Evolutionary conservation across 23 tunicate species (phyloP).

Genomic region (Diplosoma virens): DNA sequence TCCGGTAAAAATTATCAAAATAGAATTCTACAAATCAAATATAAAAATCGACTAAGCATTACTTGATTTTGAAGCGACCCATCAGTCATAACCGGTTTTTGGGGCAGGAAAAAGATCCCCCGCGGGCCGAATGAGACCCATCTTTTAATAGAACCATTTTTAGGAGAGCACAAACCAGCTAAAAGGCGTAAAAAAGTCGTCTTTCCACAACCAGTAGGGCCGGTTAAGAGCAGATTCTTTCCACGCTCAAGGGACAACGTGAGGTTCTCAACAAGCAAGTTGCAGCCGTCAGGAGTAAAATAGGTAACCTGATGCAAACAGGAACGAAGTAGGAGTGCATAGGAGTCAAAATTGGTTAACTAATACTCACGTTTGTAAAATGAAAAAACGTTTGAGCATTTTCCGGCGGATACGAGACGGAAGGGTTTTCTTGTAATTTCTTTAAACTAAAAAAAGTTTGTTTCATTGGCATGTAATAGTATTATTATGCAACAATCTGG

Average conservation of each 20-base stretch:
- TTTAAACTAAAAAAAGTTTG: no score
- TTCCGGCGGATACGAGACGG: no score
- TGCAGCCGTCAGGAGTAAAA: conserved; percentile 34
- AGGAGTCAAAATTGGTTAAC: no score
- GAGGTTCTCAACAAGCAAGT: conserved; percentile 22
- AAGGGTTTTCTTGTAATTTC: no score
- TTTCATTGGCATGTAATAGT: no score
- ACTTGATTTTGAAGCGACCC: conserved; percentile 80
- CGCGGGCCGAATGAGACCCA: conserved; percentile 44
- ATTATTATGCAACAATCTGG: no score
- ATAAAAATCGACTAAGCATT: background rate
- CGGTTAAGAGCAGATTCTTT: conserved; percentile 62
- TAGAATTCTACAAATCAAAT: no score
- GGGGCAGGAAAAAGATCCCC: conserved; percentile 85
- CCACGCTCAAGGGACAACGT: conserved; percentile 32
- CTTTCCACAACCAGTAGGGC: conserved; percentile 81
- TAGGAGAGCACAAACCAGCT: conserved; percentile 55
- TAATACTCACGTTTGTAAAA: no score
- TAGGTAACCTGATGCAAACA: conserved; percentile 71
- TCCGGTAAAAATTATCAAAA: no score
- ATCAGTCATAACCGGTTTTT: conserved; percentile 66
- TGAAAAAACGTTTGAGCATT: no score
- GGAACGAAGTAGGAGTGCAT: no score
- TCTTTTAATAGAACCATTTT: conserved; percentile 37
- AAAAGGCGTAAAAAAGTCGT: conserved; percentile 72